A percentile compares a stretch with the other conserved stretches of the same genome.
Conservation (phyloP, 2,113 vertebrate species). For the Microcebus jonahi region DNA sequence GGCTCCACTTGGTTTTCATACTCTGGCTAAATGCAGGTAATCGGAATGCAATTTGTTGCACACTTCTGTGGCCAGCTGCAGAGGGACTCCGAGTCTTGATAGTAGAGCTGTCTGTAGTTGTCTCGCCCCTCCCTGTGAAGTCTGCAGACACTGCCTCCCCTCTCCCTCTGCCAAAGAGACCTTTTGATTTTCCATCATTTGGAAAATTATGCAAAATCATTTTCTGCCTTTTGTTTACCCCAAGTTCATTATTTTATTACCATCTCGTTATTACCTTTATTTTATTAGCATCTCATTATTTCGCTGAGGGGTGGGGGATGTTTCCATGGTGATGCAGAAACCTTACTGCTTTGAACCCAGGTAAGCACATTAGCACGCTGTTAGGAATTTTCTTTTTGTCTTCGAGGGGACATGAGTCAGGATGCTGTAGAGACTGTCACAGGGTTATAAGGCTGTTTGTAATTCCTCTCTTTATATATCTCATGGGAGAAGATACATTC, state of each 20-base stretch:
- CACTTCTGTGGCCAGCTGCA: neutral
- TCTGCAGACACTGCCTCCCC: neutral
- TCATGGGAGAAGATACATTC: neutral
- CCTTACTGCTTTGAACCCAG: neutral
- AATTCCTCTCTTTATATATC: neutral
- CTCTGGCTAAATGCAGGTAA: neutral
- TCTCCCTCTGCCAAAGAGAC: neutral
- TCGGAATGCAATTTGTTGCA: neutral
- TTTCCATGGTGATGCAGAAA: constrained; percentile 46
- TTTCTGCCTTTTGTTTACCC: constrained; percentile 38
- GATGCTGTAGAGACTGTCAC: neutral
- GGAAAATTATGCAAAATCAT: neutral
- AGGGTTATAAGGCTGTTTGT: neutral
- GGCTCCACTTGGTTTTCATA: neutral
- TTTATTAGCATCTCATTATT: constrained; percentile 50
- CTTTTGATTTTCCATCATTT: neutral
- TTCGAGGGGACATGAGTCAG: neutral
- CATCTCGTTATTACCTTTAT: constrained; percentile 35
- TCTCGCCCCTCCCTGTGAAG: neutral
- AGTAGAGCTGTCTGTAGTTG: rapidly evolving
- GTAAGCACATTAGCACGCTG: neutral
- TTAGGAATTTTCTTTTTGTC: neutral
- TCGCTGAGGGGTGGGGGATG: neutral
- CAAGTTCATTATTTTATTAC: constrained; percentile 52
- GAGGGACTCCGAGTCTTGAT: neutral